These are phyloP conservation scores for Xestia rhomboidea DNA, from an alignment of 2,888 invertebrate species.

Conservation along the genomic window DNA sequence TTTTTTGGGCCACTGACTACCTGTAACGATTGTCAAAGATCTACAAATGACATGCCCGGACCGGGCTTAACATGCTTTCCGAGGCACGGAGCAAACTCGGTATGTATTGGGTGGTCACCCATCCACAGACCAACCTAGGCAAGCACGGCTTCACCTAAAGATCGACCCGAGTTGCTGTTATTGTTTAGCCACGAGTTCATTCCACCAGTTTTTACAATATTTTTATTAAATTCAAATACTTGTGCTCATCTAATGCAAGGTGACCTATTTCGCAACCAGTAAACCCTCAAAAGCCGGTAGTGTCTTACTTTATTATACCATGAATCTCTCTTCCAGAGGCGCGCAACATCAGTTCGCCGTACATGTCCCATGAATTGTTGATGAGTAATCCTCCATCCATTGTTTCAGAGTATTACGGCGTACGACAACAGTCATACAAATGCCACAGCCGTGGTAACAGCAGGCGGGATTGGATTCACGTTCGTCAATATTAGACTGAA, in stretches of 20 bases:
- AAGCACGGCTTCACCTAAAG: too few species aligned
- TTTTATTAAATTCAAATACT: neutral
- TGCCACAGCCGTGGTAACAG: conserved; percentile 68
- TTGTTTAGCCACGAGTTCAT: too few species aligned
- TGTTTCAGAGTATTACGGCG: conserved; percentile 74
- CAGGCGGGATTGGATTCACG: conserved; percentile 74
- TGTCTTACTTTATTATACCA: conserved; percentile 48
- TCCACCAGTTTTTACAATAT: neutral
- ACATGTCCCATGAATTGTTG: conserved; percentile 53
- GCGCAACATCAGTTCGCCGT: conserved; percentile 36
- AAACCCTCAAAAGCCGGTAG: conserved; percentile 26
- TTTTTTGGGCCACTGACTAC: too few species aligned
- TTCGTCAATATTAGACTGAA: conserved; percentile 73
- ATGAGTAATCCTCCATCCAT: conserved; percentile 47
- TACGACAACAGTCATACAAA: conserved; percentile 72
- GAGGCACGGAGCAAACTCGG: too few species aligned
- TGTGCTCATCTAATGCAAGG: neutral
- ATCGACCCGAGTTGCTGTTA: too few species aligned
- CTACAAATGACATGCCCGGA: too few species aligned
- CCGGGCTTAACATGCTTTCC: too few species aligned
- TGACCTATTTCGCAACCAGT: conserved; percentile 3
- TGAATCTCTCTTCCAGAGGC: conserved; percentile 41
- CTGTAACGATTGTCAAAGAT: too few species aligned
- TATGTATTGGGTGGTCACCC: too few species aligned
- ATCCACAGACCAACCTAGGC: too few species aligned